Evolutionary conservation across 2,797 vertebrate species (phyloP).

Genomic region (Chaenodraco wilsoni): DNA sequence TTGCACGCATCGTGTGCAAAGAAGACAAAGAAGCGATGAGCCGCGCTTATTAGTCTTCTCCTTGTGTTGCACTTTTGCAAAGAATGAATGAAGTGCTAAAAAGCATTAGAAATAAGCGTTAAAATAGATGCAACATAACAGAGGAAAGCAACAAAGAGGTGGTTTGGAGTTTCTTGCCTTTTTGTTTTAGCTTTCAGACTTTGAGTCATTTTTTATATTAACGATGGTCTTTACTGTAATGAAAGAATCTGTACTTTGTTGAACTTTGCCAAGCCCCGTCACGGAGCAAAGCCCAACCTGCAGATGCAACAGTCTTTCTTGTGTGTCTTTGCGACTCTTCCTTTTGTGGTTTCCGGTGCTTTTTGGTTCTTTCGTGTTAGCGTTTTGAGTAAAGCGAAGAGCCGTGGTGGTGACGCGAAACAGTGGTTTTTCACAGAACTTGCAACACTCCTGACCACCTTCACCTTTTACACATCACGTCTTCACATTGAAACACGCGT

Average conservation of each 20-base stretch:
- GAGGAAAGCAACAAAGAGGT: too few species aligned
- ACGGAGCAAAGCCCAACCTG: not conserved
- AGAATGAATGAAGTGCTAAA: too few species aligned
- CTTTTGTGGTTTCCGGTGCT: conserved; percentile 71
- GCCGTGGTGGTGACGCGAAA: conserved; percentile 28
- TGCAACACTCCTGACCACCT: conserved; percentile 17
- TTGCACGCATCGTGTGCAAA: not conserved
- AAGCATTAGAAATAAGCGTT: too few species aligned
- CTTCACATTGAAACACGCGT: conserved; percentile 15
- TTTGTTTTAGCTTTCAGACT: not conserved
- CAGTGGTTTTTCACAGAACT: conserved; percentile 65
- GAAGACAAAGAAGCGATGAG: too few species aligned
- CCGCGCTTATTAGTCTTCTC: not conserved
- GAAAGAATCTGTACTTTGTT: not conserved
- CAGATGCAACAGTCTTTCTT: conserved; percentile 48
- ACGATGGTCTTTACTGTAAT: not conserved
- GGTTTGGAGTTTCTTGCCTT: too few species aligned
- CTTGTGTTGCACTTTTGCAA: not conserved
- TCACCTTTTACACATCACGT: not conserved
- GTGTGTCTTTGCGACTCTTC: conserved; percentile 46
- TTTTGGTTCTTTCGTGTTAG: conserved; percentile 41
- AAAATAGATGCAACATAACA: too few species aligned
- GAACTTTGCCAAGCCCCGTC: conserved; percentile 10
- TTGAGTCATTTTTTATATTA: not conserved
- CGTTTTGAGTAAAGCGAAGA: conserved; percentile 33